These are phyloP conservation scores for Chamaea fasciata DNA, from an alignment of 2,113 vertebrate species.

Conservation along the genomic window DNA sequence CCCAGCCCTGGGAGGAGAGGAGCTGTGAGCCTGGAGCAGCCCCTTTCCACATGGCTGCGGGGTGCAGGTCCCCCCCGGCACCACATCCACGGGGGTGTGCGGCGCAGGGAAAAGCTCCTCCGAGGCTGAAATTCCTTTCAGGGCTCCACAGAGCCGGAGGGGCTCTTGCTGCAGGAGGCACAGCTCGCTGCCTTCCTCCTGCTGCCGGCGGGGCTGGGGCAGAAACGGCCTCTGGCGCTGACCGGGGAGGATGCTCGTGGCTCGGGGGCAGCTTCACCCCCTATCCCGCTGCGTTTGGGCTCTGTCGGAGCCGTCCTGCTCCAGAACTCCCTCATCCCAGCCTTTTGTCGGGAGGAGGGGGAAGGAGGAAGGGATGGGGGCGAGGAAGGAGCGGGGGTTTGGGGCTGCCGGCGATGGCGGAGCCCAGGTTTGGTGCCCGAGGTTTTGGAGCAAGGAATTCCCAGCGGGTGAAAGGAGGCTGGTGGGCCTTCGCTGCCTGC, in stretches of 20 bases:
- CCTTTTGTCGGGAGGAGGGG: not conserved
- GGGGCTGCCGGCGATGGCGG: accelerated
- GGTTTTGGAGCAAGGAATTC: not conserved
- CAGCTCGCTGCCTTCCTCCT: not conserved
- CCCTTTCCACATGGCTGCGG: not conserved
- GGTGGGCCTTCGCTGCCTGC: not conserved
- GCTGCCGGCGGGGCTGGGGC: not conserved
- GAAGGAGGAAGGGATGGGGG: not conserved
- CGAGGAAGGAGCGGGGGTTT: not conserved
- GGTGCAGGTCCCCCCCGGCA: not conserved
- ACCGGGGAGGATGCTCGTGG: not conserved
- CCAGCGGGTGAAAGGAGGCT: accelerated
- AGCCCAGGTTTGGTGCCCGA: not conserved
- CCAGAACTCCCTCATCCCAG: not conserved
- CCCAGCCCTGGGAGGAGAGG: not conserved
- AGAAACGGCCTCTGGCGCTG: not conserved
- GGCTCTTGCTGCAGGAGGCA: not conserved
- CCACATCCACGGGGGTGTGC: accelerated
- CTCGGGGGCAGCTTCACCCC: not conserved
- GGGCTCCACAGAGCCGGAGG: not conserved
- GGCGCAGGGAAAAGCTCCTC: not conserved
- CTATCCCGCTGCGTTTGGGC: not conserved
- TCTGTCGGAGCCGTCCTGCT: not conserved
- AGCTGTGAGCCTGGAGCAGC: not conserved
- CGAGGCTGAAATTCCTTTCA: not conserved